Evolutionary conservation across 2,797 vertebrate species (phyloP).

Genomic region (Chromobotia macracanthus): DNA sequence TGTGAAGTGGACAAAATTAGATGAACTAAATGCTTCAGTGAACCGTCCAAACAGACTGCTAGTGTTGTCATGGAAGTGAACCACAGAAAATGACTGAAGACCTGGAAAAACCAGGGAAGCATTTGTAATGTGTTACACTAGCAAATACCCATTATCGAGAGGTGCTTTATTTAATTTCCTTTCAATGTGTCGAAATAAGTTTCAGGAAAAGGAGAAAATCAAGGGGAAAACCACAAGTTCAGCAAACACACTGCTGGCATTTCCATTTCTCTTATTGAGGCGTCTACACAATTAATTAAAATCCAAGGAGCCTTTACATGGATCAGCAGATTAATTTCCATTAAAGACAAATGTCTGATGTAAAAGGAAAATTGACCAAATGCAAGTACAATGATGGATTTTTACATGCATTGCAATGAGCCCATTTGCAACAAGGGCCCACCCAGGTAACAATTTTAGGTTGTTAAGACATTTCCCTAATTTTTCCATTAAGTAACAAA

Average conservation of each 20-base stretch:
- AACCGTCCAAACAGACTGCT: conserved; percentile 7
- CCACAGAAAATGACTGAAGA: conserved; percentile 44
- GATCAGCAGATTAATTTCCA: conserved; percentile 75
- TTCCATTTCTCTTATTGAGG: conserved; percentile 64
- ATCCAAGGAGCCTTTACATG: conserved; percentile 65
- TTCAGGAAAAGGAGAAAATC: conserved; percentile 36
- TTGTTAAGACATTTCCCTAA: no score
- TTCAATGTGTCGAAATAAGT: conserved; percentile 52
- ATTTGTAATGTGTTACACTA: conserved; percentile 49
- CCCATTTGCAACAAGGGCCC: conserved; percentile 70
- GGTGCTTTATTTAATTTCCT: conserved; percentile 55
- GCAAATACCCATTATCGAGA: conserved; percentile 55
- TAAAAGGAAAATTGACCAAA: conserved; percentile 77
- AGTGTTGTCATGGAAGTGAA: conserved; percentile 27
- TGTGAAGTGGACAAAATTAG: conserved; percentile 31
- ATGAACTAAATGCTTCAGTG: conserved; percentile 17
- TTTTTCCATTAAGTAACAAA: no score
- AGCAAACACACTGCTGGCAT: conserved; percentile 52
- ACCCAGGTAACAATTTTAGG: no score
- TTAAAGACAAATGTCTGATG: conserved; percentile 79
- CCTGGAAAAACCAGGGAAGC: conserved; percentile 30
- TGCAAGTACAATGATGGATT: conserved; percentile 76
- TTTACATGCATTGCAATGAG: conserved; percentile 80
- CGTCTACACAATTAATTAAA: conserved; percentile 78
- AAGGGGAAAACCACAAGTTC: conserved; percentile 40